Evolutionary conservation across 2,113 vertebrate species (phyloP), one percentile per base, ranked within the genome.

Genomic region (Nerophis ophidion): DNA sequence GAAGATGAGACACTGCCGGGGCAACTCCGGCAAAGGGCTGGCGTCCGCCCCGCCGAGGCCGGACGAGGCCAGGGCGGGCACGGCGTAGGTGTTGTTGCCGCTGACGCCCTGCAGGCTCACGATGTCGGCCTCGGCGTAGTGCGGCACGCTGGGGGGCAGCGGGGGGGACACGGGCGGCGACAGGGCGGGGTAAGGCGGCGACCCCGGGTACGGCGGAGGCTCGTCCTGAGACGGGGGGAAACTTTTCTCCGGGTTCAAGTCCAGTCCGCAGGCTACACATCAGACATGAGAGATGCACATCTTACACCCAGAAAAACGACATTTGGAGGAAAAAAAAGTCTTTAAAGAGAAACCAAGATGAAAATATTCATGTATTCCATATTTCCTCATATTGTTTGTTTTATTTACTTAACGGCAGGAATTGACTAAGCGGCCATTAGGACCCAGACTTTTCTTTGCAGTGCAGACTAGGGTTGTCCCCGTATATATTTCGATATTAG

Each of bases 61-160:
- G 0, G 91, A 87, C 0, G 87, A 88, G 0, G 88, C 89, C 77
- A 92, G 71, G n/a, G 92, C 93, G 0, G 94, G 94, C 3, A 97
- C 93, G 0, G 94, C 93, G 0, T 97, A 97, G 4, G 93, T 95
- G 84, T 94, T 96, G 85, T 94, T 93, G 8, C 94, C 94, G 0
- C 92, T 95, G 65, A 95, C 93, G 0, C 94, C 94, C 73, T 95
- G 94, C 71, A 96, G 87, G 72, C 92, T 95, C 52, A 96, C 90
- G 15, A 97, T 95, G 86, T 97, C 94, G 0, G 95, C 95, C 79
- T 97, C 95, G 0, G 95, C 95, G 4, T 97, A 97, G 58, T 95
- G 93, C 8, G 94, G 94, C n/a, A 96, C 93, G 10, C 92, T 95
- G 75, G 90, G 88, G 66, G 87, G 86, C 15, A 88, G 77, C 4